Evolutionary conservation across 2,113 vertebrate genomes (phyloP), one percentile per base, ranked within the genome.

Genomic region (Ctenodactylus gundi): DNA sequence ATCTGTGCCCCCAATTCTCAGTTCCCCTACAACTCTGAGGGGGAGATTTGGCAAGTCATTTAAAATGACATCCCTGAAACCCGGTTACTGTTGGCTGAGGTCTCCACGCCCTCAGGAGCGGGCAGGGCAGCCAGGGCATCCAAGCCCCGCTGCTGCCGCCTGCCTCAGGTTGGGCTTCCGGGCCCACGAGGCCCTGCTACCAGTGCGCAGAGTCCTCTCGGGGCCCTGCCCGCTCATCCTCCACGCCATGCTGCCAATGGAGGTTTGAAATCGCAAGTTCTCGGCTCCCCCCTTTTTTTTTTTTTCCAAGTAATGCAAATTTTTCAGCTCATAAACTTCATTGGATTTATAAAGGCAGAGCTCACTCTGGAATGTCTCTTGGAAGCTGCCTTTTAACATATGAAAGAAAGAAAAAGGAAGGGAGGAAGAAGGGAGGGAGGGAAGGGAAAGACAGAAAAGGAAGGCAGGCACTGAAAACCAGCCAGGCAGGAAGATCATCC

Each of bases 281-380:
- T 94, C 55, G 36, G 83, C 78, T 94, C 62, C 23, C 62, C 23
- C 36, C 23, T 20, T 67, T 21, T 58, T 60, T 51, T 60, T 49
- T 14, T 68, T 60, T 73, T 75, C 87, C 77, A 95, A 81, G 91
- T 93, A 97, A 97, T 90, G 86, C 58, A 95, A 96, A 80, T 85
- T 96, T 98, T 97, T 95, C 86, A 93, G 96, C 73, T 98, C 92
- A 96, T 96, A 98, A 97, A 97, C 67, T 97, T 98, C 88, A 36
- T 0, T 17, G 90, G 90, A 88, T 97, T 97, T 96, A 84, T 72
- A 97, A 96, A 93, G 86, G 72, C 73, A 44, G 62, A 94, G 64
- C 72, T 97, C 94, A 36, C 81, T 96, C 94, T 97, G 90, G 94
- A 98, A 91, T 96, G 94, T 96, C 96, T 97, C 83, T 94, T 96